These are phyloP conservation scores for Microvelia longipes DNA, from an alignment of 1,140 invertebrate species.

Conservation along the genomic window DNA sequence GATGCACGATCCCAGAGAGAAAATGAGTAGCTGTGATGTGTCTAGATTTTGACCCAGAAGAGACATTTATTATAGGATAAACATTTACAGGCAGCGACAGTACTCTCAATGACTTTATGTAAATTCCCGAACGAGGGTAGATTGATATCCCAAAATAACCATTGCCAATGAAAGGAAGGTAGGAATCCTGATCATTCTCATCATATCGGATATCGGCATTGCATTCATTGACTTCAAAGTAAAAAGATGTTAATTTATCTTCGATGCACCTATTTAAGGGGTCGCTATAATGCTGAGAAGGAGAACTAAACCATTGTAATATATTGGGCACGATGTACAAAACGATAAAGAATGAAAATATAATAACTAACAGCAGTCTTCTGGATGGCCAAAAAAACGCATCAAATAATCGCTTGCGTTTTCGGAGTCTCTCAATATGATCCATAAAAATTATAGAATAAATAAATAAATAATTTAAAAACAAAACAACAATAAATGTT, in stretches of 20 bases:
- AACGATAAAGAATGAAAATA: background rate
- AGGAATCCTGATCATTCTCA: slow-evolving; percentile 38
- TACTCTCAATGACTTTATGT: slow-evolving; percentile 51
- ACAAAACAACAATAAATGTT: too few relatives aligned
- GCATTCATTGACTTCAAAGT: slow-evolving; percentile 40
- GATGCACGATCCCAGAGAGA: slow-evolving; percentile 47
- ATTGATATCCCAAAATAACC: slow-evolving; percentile 52
- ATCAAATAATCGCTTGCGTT: background rate
- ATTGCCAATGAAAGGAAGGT: slow-evolving; percentile 64
- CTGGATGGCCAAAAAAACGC: background rate
- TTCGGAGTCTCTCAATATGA: background rate
- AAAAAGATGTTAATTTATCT: slow-evolving; percentile 42
- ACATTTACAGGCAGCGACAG: slow-evolving; percentile 53
- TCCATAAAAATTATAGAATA: background rate
- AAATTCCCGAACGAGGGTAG: slow-evolving; percentile 44
- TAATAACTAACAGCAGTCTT: background rate
- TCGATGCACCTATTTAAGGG: slow-evolving; percentile 45
- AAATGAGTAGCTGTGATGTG: slow-evolving; percentile 49
- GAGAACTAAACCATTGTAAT: background rate
- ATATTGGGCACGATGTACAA: background rate
- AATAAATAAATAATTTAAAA: background rate
- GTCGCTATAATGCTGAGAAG: slow-evolving; percentile 26
- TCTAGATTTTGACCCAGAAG: slow-evolving; percentile 31
- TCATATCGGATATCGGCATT: slow-evolving; percentile 50
- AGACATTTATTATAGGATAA: slow-evolving; percentile 51